Conservation (phyloP, 1,140 invertebrate species). For the Heliothis virescens region DNA sequence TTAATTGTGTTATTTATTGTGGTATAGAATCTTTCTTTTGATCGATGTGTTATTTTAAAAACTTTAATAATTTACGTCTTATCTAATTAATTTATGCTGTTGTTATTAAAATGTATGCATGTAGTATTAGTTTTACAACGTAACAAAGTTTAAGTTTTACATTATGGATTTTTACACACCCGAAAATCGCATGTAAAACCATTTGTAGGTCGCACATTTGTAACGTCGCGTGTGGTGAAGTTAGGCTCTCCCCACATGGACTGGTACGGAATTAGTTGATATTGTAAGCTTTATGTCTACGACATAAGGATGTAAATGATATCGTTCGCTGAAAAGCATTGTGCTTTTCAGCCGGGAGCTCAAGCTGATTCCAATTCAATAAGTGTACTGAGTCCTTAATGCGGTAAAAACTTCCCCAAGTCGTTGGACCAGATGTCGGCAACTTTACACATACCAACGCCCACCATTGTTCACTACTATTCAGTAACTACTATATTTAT, state of each 20-base stretch:
- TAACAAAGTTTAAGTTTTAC: neutral
- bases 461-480: slow-evolving; percentile 51
- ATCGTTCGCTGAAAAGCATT: too few species aligned
- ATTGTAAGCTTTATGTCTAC: too few species aligned
- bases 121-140: neutral
- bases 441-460: slow-evolving; percentile 39
- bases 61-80: too few species aligned
- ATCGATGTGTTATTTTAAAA: too few species aligned
- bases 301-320: too few species aligned
- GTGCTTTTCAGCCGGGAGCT: too few species aligned
- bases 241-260: neutral
- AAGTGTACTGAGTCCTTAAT: neutral
- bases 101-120: neutral
- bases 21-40: slow-evolving; percentile 8
- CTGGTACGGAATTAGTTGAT: too few species aligned
- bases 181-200: slow-evolving; percentile 33
- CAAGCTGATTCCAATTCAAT: too few species aligned
- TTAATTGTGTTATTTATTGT: neutral
- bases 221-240: slow-evolving; percentile 51
- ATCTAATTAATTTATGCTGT: too few species aligned
- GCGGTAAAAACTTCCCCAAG: slow-evolving; percentile 49
- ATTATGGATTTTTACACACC: slow-evolving; percentile 20
- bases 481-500: slow-evolving; percentile 30
- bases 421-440: slow-evolving; percentile 52
- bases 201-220: slow-evolving; percentile 51